Evolutionary conservation across 2,888 invertebrate genomes (phyloP).

Genomic region (Hetaerina titia): DNA sequence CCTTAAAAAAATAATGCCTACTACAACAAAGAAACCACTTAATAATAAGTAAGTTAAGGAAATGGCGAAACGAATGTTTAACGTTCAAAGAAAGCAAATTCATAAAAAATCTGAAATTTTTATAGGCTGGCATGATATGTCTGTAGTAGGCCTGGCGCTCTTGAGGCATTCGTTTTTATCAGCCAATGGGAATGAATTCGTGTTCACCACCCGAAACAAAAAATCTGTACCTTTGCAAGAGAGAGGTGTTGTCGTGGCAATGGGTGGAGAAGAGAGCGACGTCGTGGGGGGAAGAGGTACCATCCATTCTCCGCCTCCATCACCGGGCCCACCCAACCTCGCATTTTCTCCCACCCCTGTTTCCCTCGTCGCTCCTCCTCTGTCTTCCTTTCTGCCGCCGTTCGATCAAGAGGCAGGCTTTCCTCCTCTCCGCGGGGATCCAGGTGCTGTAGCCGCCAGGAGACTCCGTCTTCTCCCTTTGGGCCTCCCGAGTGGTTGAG

Average conservation of each 20-base stretch:
- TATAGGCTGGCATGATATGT: too few relatives aligned
- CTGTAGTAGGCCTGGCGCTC: too few relatives aligned
- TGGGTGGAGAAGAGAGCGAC: neutral
- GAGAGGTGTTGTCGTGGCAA: neutral
- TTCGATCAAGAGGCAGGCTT: neutral
- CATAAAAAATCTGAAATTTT: too few relatives aligned
- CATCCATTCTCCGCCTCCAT: neutral
- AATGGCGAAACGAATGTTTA: too few relatives aligned
- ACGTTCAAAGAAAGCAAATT: too few relatives aligned
- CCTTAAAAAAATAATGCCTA: too few relatives aligned
- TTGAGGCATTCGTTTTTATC: too few relatives aligned
- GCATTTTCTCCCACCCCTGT: neutral
- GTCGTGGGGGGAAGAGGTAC: neutral
- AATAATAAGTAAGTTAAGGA: too few relatives aligned
- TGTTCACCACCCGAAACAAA: too few relatives aligned
- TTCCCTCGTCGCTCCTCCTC: neutral
- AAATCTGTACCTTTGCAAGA: neutral
- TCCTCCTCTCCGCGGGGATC: conserved; percentile 49
- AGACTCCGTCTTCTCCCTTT: neutral
- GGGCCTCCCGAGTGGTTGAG: neutral
- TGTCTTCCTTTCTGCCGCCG: neutral
- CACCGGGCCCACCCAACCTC: neutral
- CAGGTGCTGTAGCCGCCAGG: conserved; percentile 25
- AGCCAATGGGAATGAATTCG: too few relatives aligned
- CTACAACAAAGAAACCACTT: too few relatives aligned